Base-by-base conservation (phyloP, 2,113 vertebrate genomes). In the Toxostoma redivivum region DNA sequence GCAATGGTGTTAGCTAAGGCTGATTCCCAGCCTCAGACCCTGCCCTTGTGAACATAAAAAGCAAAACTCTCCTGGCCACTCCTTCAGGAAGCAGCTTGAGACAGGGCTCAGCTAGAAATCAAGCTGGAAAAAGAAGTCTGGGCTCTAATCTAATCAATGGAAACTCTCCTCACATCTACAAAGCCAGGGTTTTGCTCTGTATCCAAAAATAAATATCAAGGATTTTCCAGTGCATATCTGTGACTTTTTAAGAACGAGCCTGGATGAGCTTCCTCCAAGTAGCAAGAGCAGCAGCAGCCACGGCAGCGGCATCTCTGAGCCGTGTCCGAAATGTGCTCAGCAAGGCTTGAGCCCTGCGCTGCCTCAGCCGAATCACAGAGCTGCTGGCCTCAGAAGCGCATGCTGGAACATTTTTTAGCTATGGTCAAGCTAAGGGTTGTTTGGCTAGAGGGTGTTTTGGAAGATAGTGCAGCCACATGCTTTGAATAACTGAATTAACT, bases 121-220 rank as follows among this genome's bases (percentile, higher is more conserved):
- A 90, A 85, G 8, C 72, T 96, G 91, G 88, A 94, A 97, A 96
- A 94, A 95, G 81, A 81, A 78, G 76, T 88, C 88, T 88, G 88
- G 64, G 16, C 54, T 48, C 86, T 95, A 94, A 96, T 96, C 95
- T 96, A 92, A 96, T 97, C 95, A 93, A 51, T 51, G 92, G 92
- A 88, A 97, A 93, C 61, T 94, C 92, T 93, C 86, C 67, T 95
- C 82, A 93, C 86, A 20, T 86, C 69, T 84, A 62, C 48, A 96
- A 88, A 96, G 88, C 47, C 86, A 47, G 88, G 45, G 60, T 83
- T 92, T 93, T 95, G 56, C 53, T 19, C 51, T 44, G 47, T 71
- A 88, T 81, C 92, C 86, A 86, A 93, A 97, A 95, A 96, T 88
- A 95, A 95, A 71, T 84, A 88, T 20, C 47, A 78, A 51, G 67